Conservation (phyloP, 2,797 vertebrate species). For the Lagodon rhomboides region DNA sequence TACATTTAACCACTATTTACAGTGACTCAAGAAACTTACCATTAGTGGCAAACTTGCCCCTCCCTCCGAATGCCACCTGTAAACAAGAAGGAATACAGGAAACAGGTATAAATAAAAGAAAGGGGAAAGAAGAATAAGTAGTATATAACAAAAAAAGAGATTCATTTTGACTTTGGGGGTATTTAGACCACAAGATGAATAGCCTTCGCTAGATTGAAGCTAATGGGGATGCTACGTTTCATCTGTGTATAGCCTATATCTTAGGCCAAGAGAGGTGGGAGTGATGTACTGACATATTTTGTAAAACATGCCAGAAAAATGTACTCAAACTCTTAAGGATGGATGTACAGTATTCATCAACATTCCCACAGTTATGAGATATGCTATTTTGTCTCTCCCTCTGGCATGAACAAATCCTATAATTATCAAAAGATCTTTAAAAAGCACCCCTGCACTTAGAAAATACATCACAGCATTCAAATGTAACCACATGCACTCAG, state of each 20-base stretch:
- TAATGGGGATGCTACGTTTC: background rate
- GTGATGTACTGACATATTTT: background rate
- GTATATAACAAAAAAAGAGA: background rate
- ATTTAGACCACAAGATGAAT: background rate
- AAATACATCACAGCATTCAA: constrained; percentile 1
- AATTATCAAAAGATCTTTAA: constrained; percentile 9
- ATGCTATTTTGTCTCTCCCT: background rate
- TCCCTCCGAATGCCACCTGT: constrained; percentile 83
- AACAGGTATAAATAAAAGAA: background rate
- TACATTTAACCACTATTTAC: background rate
- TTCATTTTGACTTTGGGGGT: background rate
- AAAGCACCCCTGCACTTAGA: background rate
- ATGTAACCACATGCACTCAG: constrained; percentile 27
- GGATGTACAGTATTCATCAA: background rate
- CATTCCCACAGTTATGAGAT: background rate
- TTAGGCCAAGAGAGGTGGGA: background rate
- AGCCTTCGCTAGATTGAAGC: background rate
- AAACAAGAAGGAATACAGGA: background rate
- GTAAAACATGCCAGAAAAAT: constrained; percentile 1
- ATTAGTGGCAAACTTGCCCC: constrained; percentile 86
- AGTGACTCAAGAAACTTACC: constrained; percentile 78
- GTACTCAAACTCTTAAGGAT: background rate
- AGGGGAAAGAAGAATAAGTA: background rate
- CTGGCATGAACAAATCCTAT: background rate
- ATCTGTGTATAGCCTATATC: background rate